These are phyloP conservation scores for Notechis scutatus DNA, from an alignment of 2,113 vertebrate species.

Conservation along the genomic window DNA sequence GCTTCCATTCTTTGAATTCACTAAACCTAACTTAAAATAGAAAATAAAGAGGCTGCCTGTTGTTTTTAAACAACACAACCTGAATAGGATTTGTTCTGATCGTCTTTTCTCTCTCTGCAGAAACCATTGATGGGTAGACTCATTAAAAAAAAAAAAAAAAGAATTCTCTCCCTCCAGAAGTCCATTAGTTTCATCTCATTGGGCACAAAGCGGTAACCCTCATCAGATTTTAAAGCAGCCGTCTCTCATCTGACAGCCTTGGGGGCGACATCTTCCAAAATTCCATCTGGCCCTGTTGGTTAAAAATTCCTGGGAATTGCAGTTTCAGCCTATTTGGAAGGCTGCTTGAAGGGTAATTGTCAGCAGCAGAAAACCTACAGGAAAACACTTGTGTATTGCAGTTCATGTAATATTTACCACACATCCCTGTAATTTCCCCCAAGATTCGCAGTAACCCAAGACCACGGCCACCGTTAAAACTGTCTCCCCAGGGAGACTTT, in stretches of 20 bases:
- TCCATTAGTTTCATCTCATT: background rate
- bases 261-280: background rate
- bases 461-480: background rate
- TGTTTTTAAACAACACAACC: background rate
- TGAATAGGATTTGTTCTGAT: background rate
- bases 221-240: background rate
- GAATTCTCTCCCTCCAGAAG: background rate
- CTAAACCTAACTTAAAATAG: background rate
- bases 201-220: background rate
- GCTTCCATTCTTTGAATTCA: conserved; percentile 1
- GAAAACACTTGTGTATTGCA: background rate
- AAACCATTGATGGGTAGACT: background rate
- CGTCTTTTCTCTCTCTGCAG: background rate
- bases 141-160: background rate
- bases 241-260: background rate
- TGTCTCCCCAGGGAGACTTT: background rate
- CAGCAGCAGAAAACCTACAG: background rate
- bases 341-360: background rate
- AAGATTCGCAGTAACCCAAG: background rate
- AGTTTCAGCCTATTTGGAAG: background rate
- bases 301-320: background rate
- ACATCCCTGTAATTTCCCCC: background rate
- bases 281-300: background rate
- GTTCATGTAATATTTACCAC: background rate
- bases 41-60: background rate